Evolutionary conservation across 2,113 vertebrate genomes (phyloP), one percentile per base, ranked within the genome.

Genomic region (Sapayoa aenigma): DNA sequence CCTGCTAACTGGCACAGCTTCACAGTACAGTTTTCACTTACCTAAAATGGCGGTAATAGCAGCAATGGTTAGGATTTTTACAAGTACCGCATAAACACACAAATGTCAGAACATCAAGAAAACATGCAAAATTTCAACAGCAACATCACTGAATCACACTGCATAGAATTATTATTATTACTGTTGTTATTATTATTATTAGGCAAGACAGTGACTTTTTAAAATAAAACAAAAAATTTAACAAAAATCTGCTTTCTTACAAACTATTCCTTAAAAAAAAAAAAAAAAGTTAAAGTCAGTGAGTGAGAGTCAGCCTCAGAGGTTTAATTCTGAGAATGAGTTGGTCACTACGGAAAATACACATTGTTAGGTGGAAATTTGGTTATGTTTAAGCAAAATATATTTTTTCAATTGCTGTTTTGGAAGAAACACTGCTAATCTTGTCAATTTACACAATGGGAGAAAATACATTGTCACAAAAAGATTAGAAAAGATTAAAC

Each of bases 91-190:
- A 46, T 49, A 91, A 94, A 96, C 20, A 23, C 83, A 96, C 41
- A 53, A 49, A 90, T 50, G 79, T 73, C 92, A 93, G n/a, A 96
- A 96, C 89, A 94, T 80, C 92, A 88, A 89, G 25, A 96, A 96
- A 94, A 97, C 97, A 98, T 98, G 98, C 97, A 97, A 72, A 96
- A 92, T 50, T 77, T 96, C 79, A 96, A 97, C 78, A 95, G 49
- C 50, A 97, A 97, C 87, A 58, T 69, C 95, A 98, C 90, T 68
- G 73, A 94, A 60, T 74, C 92, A 97, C 90, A 96, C 56, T 98
- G 97, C 96, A 98, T 97, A 97, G 97, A 97, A 96, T 84, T 68
- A 63, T 80, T 91, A 81, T 82, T 84, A 24, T 39, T n/a, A 39
- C 50, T 58, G 53, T 21, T 82, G 68, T 9, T 47, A 44, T 30